Evolutionary conservation across 2,797 vertebrate species (phyloP), one percentile per base, ranked within the genome.

Genomic region (Discoglossus pictus): DNA sequence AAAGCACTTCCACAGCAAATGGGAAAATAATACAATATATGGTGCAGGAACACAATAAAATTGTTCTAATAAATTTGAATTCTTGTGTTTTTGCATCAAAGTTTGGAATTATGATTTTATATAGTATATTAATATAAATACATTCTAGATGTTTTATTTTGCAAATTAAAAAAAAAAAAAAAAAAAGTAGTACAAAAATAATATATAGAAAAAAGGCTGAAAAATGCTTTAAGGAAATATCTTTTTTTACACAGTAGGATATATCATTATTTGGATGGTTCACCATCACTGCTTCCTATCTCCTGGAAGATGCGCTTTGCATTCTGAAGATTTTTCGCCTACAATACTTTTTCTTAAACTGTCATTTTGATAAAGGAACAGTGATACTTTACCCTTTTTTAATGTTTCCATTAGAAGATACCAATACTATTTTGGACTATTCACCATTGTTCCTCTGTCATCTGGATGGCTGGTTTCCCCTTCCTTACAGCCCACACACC

Each of bases 401-500:
- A 73, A 59, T 63, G 61, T 73, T 55, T 73, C 39, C 2, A 76
- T 75, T 68, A 77, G 25, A 39, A 66, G 79, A 61, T 79, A 66
- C 60, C 75, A 60, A 23, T 76, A 23, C 73, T 74, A 9, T 70
- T 79, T 77, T 68, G 74, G 46, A 77, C 72, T 74, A 59, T 39
- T 64, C 23, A n/a, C 17, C 73, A 34, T 34, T 54, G 56, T 75
- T 77, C 23, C 36, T 65, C 77, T 78, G 80, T 62, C 27, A 16
- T 72, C 47, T 66, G 84, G 73, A 75, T 78, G 80, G 62, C 72
- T 61, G 79, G 50, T 6, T 77, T 64, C 2, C 58, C 75, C 78
- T 66, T 34, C n/a, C 73, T 80, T 60, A 31, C 72, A 77, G 72
- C 76, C 80, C 78, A 76, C 74, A 72, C 69, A 69, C 73, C 74